A percentile compares a stretch with the other conserved stretches of the same genome.
Evolutionary conservation across 2,113 vertebrate species (phyloP).

Genomic region (Vulpes lagopus): DNA sequence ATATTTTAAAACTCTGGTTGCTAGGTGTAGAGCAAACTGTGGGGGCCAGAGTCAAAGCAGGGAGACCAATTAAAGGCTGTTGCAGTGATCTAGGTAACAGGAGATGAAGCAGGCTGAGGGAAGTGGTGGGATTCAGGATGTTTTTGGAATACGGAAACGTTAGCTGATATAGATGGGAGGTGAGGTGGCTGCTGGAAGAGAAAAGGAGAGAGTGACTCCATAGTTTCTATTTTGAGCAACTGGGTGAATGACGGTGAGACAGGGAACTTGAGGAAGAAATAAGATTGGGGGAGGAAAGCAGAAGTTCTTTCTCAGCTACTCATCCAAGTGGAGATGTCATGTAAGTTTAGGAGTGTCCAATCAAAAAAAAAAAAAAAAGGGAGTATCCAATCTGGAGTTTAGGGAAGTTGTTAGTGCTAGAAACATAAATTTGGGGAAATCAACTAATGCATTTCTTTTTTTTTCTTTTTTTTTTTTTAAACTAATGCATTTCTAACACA

Average conservation of each 20-base stretch:
- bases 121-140: neutral
- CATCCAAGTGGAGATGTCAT: neutral
- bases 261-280: neutral
- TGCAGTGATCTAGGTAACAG: neutral
- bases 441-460: neutral
- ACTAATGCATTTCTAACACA: neutral
- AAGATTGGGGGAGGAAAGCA: neutral
- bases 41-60: neutral
- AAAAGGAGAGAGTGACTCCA: neutral
- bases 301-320: neutral
- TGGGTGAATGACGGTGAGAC: neutral
- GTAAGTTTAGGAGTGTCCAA: neutral
- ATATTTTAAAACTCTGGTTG: constrained; percentile 7
- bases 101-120: neutral
- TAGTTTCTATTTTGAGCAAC: neutral
- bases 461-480: too few relatives aligned
- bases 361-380: too few relatives aligned
- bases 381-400: neutral
- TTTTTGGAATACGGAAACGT: neutral
- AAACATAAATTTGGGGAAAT: neutral
- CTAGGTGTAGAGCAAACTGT: neutral
- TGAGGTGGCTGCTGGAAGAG: neutral
- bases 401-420: neutral
- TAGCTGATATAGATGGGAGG: neutral
- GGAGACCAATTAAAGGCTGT: neutral